Conservation (phyloP, 2,113 vertebrate species). For the Capricornis sumatraensis region DNA sequence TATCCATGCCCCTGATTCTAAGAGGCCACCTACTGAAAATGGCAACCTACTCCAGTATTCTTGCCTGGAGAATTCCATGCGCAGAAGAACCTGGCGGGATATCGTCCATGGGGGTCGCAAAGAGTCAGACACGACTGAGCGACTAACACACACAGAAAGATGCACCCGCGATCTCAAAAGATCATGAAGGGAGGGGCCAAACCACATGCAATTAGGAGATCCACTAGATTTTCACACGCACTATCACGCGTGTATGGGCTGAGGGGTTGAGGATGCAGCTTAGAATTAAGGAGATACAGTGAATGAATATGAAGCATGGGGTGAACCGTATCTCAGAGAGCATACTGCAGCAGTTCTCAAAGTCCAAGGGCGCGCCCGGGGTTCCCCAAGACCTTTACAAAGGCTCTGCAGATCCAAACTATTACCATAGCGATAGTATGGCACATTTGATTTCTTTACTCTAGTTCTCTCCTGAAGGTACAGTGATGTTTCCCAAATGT, state of each 20-base stretch:
- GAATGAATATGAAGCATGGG: neutral
- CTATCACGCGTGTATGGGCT: rapidly evolving
- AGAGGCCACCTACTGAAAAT: neutral
- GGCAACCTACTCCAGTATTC: neutral
- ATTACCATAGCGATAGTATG: neutral
- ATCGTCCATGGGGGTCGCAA: neutral
- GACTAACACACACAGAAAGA: neutral
- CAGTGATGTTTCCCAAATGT: neutral
- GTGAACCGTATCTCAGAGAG: neutral
- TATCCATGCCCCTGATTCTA: no score
- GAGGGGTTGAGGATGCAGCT: neutral
- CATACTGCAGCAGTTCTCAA: neutral
- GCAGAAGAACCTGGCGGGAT: neutral
- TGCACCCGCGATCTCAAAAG: rapidly evolving
- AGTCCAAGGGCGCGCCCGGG: neutral
- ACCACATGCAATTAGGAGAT: rapidly evolving
- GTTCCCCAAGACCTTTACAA: neutral
- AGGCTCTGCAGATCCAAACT: neutral
- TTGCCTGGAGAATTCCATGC: neutral
- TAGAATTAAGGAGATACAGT: neutral
- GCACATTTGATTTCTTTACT: no score
- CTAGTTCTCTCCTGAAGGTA: neutral
- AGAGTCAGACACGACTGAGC: neutral
- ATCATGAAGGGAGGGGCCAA: no score
- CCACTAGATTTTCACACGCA: neutral